phyloP scores from a whole-genome alignment of 2,888 invertebrate genomes.

The Meganola albula region DNA sequence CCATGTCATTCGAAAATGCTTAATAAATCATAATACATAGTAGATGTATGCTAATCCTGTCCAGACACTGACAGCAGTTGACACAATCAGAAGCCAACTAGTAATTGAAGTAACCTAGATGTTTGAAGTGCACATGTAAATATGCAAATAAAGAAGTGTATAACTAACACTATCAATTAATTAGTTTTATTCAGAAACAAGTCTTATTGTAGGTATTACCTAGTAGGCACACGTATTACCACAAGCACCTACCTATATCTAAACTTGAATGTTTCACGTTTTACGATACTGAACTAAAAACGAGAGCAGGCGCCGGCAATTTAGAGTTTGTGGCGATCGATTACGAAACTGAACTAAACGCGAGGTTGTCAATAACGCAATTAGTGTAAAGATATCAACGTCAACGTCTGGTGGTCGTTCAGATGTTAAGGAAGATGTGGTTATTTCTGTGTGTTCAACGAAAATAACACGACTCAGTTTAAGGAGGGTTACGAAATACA shows the following conservation, averaged over 20 bases:
- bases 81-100: no score
- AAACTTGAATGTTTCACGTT: no score
- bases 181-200: no score
- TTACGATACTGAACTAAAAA: constrained; percentile 11
- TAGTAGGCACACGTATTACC: no score
- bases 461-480: constrained; percentile 60
- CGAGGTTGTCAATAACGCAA: constrained; percentile 70
- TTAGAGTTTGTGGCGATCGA: constrained; percentile 17
- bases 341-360: constrained; percentile 57
- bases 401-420: constrained; percentile 58
- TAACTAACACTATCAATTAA: no score
- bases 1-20: no score
- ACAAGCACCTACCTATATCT: no score
- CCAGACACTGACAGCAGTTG: no score
- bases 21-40: constrained; percentile 1
- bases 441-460: constrained; percentile 75
- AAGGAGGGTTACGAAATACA: constrained; percentile 63
- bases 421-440: constrained; percentile 62
- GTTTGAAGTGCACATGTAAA: no score
- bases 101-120: no score
- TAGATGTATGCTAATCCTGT: constrained; percentile 1
- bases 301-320: constrained; percentile 19
- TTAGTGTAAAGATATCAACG: constrained; percentile 74
- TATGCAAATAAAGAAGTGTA: no score
- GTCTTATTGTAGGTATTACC: no score